Base-by-base conservation (phyloP, 2,888 invertebrate species). In the Neoitamus cyanurus region DNA sequence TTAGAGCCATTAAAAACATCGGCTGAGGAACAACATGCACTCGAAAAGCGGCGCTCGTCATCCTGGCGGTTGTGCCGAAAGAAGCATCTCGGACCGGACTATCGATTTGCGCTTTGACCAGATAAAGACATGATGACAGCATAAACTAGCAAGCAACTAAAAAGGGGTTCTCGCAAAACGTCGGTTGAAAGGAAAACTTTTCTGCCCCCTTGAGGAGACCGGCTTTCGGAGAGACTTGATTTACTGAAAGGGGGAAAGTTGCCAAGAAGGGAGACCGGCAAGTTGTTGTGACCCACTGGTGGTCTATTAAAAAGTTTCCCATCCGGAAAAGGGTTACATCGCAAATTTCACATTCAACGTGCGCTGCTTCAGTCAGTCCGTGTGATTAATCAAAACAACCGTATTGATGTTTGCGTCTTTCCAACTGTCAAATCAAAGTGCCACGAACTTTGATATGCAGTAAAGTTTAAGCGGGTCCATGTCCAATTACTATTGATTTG, bases 61-160 rank as follows among this genome's bases (percentile, higher is more conserved):
- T 75, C 20, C 25, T 25, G 42, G 15, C 30, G 48, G 58, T 48
- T 31, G 30, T 20, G 20, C 58, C 25, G 20, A 78, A 78, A 31
- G 25, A 15, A 48, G n/a, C 25, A 48, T 25, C n/a, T 34, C 11
- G 48, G 31, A 58, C 31, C 48, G 6, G 31, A 48, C 42, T 78
- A 78, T 78, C 78, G 46, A 78, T 78, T 31, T 78, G 28, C 58
- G 75, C 78, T 48, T n/a, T 78, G 78, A 78, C 58, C 78, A 58
- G 58, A 78, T 78, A 78, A 78, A 48, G 48, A 78, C 78, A 78
- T 58, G 78, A 78, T 78, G 78, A 78, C 78, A 78, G 78, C 42
- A 30, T 48, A 78, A 78, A 78, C 78, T 78, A 78, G 78, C 78
- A 78, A 42, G 31, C 78, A 48, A 58, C 78, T 78, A 78, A 78